These are phyloP conservation scores for Cosmia pyralina DNA, from an alignment of 2,888 invertebrate species.

Conservation along the genomic window DNA sequence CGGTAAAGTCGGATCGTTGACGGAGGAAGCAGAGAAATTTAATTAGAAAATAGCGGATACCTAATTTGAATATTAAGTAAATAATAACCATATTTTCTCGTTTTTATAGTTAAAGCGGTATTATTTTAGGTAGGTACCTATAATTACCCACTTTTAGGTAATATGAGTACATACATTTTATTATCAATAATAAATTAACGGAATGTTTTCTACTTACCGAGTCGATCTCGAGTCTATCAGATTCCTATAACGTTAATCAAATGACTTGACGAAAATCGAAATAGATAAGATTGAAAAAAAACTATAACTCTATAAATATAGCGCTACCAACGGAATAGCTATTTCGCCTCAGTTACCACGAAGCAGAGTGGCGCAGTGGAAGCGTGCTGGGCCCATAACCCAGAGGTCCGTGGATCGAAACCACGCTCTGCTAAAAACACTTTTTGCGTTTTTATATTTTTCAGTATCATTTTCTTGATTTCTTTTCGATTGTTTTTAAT, in stretches of 20 bases:
- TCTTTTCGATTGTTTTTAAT: neutral
- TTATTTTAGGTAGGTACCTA: too few relatives aligned
- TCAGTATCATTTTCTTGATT: slow-evolving; percentile 1
- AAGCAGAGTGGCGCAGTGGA: slow-evolving; percentile 94
- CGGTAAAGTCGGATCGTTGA: slow-evolving; percentile 11
- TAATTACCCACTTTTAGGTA: too few relatives aligned
- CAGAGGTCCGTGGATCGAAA: slow-evolving; percentile 97
- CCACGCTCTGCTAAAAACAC: slow-evolving; percentile 93
- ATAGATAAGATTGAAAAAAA: neutral
- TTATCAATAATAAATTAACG: too few relatives aligned
- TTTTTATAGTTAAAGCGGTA: neutral
- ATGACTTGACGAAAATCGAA: neutral
- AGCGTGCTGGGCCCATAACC: slow-evolving; percentile 96
- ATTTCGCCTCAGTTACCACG: slow-evolving; percentile 49
- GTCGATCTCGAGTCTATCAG: too few relatives aligned
- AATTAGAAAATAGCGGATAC: slow-evolving; percentile 10
- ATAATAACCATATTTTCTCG: neutral
- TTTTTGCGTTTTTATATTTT: slow-evolving; percentile 68
- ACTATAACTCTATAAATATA: neutral
- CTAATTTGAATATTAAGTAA: slow-evolving; percentile 15
- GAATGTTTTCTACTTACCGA: neutral
- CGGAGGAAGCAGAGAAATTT: slow-evolving; percentile 31
- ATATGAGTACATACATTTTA: too few relatives aligned
- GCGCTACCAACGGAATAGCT: slow-evolving; percentile 16
- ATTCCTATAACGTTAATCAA: too few relatives aligned